Evolutionary conservation across 1,140 invertebrate genomes (phyloP), one percentile per base, ranked within the genome.

Genomic region (Ceratitis capitata): DNA sequence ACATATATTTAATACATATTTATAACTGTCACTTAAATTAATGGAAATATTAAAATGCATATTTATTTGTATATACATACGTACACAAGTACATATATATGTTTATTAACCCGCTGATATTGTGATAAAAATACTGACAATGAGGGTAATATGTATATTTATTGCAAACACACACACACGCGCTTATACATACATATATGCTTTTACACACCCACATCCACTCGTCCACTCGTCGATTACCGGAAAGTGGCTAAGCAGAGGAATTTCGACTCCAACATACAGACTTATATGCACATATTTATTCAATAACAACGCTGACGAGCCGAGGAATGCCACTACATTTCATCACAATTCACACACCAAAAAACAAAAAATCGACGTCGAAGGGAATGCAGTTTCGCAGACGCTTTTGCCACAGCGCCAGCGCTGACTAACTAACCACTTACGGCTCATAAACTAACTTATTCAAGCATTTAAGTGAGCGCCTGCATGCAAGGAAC

Each of bases 1-100:
- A 45, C 69, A 78, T 78, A 78, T 78, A n/a, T n/a, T n/a, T n/a
- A n/a, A n/a, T n/a, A n/a, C n/a, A n/a, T n/a, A n/a, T n/a, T n/a
- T n/a, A n/a, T n/a, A n/a, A n/a, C 69, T 39, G 69, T 78, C 39
- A 78, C 45, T 78, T 78, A 78, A 78, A 64, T 64, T 29, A 64
- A 78, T 78, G 35, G 7, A 78, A 78, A 78, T 10, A 6, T 10
- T 7, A 45, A 12, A 10, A 35, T 69, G 19, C 10, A 56, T 56
- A 19, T n/a, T n/a, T n/a, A 56, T n/a, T 5, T n/a, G 5, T 29
- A 61, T 29, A 29, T 26, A 12, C 19, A 26, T 23, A 61, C 7
- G 56, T 61, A 29, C 12, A 29, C 7, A 2, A 16, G 6, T 69
- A n/a, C 4, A 32, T 45, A 19, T 26, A n/a, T 45, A 19, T 78